Evolutionary conservation across 2,888 invertebrate genomes (phyloP).

Genomic region (Asteroscopus sphinx): DNA sequence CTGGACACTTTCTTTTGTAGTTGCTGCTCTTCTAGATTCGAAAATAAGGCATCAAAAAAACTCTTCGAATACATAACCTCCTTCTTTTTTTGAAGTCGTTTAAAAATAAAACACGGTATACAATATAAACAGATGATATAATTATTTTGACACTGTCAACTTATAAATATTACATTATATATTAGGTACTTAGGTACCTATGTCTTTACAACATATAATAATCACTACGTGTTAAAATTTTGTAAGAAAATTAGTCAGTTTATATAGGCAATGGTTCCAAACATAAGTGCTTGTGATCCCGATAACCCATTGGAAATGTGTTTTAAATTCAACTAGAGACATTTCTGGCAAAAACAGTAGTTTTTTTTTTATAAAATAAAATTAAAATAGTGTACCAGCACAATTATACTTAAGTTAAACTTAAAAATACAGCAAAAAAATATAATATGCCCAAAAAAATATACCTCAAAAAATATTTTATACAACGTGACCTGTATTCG

Average conservation of each 20-base stretch:
- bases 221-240: constrained; percentile 66
- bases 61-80: no score
- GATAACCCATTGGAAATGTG: constrained; percentile 51
- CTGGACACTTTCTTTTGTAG: no score
- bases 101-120: constrained; percentile 73
- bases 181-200: constrained; percentile 77
- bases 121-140: constrained; percentile 85
- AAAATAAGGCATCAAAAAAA: no score
- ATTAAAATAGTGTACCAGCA: constrained; percentile 15
- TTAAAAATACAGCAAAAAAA: constrained; percentile 9
- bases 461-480: background rate
- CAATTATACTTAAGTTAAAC: constrained; percentile 10
- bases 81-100: no score
- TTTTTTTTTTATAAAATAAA: constrained; percentile 3
- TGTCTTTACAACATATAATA: constrained; percentile 67
- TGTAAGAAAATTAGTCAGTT: constrained; percentile 55
- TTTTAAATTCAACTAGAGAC: constrained; percentile 33
- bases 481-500: no score
- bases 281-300: constrained; percentile 53
- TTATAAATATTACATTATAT: constrained; percentile 74
- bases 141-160: constrained; percentile 88
- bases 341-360: constrained; percentile 32
- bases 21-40: no score
- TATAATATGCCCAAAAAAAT: background rate
- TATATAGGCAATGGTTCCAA: constrained; percentile 43